Base-by-base conservation (phyloP, 2,888 invertebrate species). In the Ypsolopha sequella region DNA sequence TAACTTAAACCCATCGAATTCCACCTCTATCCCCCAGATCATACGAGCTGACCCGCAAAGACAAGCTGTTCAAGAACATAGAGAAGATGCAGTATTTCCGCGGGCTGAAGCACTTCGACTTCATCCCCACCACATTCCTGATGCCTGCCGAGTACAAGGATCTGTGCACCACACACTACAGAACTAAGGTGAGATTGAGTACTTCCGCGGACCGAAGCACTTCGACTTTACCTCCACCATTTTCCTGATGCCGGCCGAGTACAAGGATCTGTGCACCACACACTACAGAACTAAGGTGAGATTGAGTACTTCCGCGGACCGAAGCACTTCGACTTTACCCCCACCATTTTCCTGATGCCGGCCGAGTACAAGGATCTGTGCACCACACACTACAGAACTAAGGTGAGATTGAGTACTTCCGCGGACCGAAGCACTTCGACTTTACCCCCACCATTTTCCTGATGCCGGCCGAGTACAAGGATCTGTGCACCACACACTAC, bases 201-300 rank as follows among this genome's bases (percentile, higher is more conserved):
- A n/a, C n/a, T 88, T 92, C 61, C 92, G 95, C 64, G 97, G 97
- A 0, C 81, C 91, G 55, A 94, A 95, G 67, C 93, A 96, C 77
- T 96, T 97, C 68, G 95, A 97, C 78, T 96, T 98, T 80, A 94
- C 99, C 56, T 98, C 99, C 3, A 94, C 95, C 63, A 98, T 97
- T 6, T 99, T 95, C 82, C 90, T 98, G n/a, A 91, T 98, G 88
- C 98, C 98, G 0, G 88, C 89, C n/a, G 97, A 95, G 68, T 94
- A 90, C 58, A 90, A 91, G 59, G 94, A 95, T 66, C 84, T 95
- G 56, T 91, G 91, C 61, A 84, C 89, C 3, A 87, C 89, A 3
- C 24, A 24, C 24, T 93, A 94, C 69, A 95, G 78, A 96, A 95
- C 74, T 95, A 95, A 63, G 95, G 95, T 70, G 91, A 92, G 63